A percentile compares a stretch with the other conserved stretches of the same genome.
These are phyloP conservation scores for Drosophila pseudotalamancana DNA, from an alignment of 2,888 invertebrate species.

Conservation along the genomic window DNA sequence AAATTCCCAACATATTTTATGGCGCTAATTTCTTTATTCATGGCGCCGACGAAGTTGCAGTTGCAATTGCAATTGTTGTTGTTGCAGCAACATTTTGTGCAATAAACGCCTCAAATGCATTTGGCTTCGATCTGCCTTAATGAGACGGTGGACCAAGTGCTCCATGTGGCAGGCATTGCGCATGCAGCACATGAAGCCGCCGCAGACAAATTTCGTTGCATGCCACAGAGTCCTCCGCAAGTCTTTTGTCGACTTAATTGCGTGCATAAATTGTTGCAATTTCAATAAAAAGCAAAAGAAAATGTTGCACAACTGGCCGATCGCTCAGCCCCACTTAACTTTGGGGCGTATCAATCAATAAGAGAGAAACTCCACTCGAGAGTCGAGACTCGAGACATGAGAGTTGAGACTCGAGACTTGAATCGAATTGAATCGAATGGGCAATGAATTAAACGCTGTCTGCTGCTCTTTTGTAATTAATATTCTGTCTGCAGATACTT, in stretches of 20 bases:
- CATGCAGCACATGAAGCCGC: slow-evolving; percentile 69
- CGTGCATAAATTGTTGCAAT: slow-evolving; percentile 78
- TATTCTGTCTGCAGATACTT: slow-evolving; percentile 61
- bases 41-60: slow-evolving; percentile 43
- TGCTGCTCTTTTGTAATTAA: slow-evolving; percentile 63
- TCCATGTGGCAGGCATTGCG: slow-evolving; percentile 45
- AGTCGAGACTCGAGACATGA: too few species aligned
- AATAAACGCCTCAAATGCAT: slow-evolving; percentile 44
- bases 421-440: slow-evolving; percentile 13
- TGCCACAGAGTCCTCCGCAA: slow-evolving; percentile 67
- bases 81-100: slow-evolving; percentile 33
- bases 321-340: not conserved
- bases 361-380: slow-evolving; percentile 59
- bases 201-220: slow-evolving; percentile 75
- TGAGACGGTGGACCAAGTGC: slow-evolving; percentile 35
- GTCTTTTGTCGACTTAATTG: slow-evolving; percentile 67
- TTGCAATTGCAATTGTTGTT: slow-evolving; percentile 7
- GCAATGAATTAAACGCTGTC: slow-evolving; percentile 28
- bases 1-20: slow-evolving; percentile 55
- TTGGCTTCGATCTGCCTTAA: slow-evolving; percentile 45
- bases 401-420: slow-evolving; percentile 9
- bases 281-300: too few species aligned
- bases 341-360: slow-evolving; percentile 65
- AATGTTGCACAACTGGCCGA: slow-evolving; percentile 67
- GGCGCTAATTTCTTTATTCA: slow-evolving; percentile 76